A percentile compares a stretch with the other conserved stretches of the same genome.
These are phyloP conservation scores for Limonius californicus DNA, from an alignment of 1,140 invertebrate species.

Conservation along the genomic window DNA sequence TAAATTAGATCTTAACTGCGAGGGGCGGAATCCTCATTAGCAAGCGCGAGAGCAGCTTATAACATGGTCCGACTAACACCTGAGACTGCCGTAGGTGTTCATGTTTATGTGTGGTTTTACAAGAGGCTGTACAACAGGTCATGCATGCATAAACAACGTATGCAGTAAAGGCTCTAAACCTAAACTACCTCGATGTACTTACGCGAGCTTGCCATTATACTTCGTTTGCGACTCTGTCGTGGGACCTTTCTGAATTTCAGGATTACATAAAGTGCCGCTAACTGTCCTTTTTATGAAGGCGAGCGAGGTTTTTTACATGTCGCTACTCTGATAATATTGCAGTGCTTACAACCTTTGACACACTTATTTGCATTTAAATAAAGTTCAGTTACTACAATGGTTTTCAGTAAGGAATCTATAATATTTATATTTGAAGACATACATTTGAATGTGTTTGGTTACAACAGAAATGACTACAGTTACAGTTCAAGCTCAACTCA, in stretches of 20 bases:
- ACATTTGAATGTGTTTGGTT: too few relatives aligned
- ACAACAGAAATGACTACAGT: too few relatives aligned
- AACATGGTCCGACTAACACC: slow-evolving; percentile 8
- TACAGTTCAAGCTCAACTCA: too few relatives aligned
- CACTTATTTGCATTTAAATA: too few relatives aligned
- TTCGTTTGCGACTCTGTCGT: neutral
- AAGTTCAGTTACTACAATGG: too few relatives aligned
- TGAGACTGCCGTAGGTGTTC: slow-evolving; percentile 4
- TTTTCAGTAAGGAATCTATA: too few relatives aligned
- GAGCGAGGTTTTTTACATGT: too few relatives aligned
- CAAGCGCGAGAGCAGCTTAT: slow-evolving; percentile 15
- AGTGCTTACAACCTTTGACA: too few relatives aligned
- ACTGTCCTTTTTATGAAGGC: too few relatives aligned
- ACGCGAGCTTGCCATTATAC: neutral
- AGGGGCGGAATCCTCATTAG: slow-evolving; percentile 21
- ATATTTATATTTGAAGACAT: too few relatives aligned
- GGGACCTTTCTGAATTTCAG: neutral
- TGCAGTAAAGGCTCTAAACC: neutral
- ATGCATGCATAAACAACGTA: neutral
- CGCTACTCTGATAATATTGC: too few relatives aligned
- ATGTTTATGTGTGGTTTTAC: neutral
- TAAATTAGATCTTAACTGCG: slow-evolving; percentile 31
- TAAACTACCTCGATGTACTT: neutral
- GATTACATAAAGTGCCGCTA: too few relatives aligned
- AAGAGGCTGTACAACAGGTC: neutral